phyloP scores from a whole-genome alignment of 2,113 vertebrate species.

The Pontoporia blainvillei region DNA sequence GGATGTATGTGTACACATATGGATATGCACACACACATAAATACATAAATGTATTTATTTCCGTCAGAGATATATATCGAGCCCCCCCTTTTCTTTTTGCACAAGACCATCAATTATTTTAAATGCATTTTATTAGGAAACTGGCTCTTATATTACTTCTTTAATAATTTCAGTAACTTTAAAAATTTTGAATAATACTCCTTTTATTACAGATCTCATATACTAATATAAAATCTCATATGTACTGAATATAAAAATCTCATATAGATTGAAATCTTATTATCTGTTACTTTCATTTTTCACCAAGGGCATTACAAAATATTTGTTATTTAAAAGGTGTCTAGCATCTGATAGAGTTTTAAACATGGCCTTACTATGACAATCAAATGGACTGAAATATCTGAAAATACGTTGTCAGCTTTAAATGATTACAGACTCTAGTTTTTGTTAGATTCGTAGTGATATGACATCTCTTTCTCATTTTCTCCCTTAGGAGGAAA shows the following conservation, averaged over 20 bases:
- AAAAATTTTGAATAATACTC: not conserved
- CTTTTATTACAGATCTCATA: not conserved
- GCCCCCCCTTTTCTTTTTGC: not conserved
- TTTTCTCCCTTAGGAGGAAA: not conserved
- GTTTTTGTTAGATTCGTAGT: not conserved
- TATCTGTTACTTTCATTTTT: not conserved
- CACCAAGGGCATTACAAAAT: not conserved
- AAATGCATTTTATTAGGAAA: not conserved
- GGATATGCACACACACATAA: not conserved
- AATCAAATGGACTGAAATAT: not conserved
- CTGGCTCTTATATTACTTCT: not conserved
- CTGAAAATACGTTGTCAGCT: not conserved
- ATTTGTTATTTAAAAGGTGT: not conserved
- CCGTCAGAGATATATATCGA: not conserved
- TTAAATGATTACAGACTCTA: not conserved
- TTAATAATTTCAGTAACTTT: not conserved
- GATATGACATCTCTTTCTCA: not conserved
- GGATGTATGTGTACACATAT: not conserved
- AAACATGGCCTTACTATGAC: not conserved
- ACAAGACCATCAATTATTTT: not conserved
- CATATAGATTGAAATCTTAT: not conserved
- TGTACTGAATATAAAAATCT: not conserved
- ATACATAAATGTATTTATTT: not conserved
- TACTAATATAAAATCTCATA: not conserved
- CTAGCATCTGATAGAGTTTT: not conserved